Conservation (phyloP, 2,888 invertebrate species). For the Fissipunctia ypsillon region DNA sequence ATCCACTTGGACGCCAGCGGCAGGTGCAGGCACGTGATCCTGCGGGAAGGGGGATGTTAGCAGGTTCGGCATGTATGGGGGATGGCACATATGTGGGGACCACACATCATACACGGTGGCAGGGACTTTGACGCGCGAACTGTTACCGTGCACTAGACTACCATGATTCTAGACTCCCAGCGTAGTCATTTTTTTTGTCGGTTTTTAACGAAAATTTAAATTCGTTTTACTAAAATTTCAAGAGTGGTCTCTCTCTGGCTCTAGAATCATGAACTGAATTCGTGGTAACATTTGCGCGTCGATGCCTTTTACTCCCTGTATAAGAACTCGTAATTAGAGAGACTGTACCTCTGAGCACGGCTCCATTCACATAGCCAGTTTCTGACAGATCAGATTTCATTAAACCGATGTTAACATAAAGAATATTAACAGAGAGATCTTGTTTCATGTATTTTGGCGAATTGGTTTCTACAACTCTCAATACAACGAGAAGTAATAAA, state of each 20-base stretch:
- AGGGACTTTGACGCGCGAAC: neutral
- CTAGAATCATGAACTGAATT: neutral
- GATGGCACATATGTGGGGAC: neutral
- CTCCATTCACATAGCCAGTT: too few species aligned
- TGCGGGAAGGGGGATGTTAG: slow-evolving; percentile 78
- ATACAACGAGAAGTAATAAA: slow-evolving; percentile 4
- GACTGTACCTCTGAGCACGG: neutral
- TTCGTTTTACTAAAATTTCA: neutral
- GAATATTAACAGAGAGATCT: neutral
- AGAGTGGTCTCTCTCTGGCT: neutral
- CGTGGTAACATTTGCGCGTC: neutral
- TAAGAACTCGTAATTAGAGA: neutral
- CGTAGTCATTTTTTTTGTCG: neutral
- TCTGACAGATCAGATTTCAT: neutral
- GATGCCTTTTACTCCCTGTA: neutral
- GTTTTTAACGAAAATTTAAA: neutral
- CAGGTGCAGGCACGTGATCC: slow-evolving; percentile 98
- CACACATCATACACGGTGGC: neutral
- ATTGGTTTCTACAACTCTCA: neutral
- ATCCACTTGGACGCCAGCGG: slow-evolving; percentile 99
- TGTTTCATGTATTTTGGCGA: neutral
- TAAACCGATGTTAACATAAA: neutral
- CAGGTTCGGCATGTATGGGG: neutral
- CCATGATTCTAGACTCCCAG: neutral
- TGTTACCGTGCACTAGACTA: neutral